Percentiles rank a stretch among this genome's conserved stretches.
These are phyloP conservation scores for Serrognathus titanus DNA, from an alignment of 2,888 invertebrate genomes.

Conservation along the genomic window DNA sequence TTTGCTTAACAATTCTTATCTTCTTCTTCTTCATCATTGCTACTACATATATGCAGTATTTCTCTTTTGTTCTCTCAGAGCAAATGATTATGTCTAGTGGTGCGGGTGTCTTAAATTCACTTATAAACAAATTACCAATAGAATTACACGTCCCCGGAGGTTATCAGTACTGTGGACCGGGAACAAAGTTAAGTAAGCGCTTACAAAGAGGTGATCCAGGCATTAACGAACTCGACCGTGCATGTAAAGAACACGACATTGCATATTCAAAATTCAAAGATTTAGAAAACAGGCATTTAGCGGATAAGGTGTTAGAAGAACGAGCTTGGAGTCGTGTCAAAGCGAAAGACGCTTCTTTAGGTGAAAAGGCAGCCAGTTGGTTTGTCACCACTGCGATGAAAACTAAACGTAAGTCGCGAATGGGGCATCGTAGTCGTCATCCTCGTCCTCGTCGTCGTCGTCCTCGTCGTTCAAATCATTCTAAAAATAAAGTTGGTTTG, in stretches of 20 bases:
- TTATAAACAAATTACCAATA: background rate
- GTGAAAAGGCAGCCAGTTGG: slow-evolving; percentile 11
- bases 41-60: background rate
- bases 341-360: slow-evolving; percentile 5
- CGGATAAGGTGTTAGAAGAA: slow-evolving; percentile 10
- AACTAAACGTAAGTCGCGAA: slow-evolving; percentile 14
- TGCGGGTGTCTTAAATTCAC: background rate
- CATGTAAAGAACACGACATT: slow-evolving; percentile 6
- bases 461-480: background rate
- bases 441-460: background rate
- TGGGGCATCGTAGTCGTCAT: slow-evolving; percentile 10
- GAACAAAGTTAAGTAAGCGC: background rate
- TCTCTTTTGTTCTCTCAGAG: background rate
- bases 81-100: background rate
- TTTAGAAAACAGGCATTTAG: slow-evolving; percentile 5
- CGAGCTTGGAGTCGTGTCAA: slow-evolving; percentile 11
- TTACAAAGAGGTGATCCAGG: background rate
- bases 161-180: background rate
- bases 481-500: background rate
- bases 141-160: background rate
- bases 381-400: slow-evolving; percentile 12
- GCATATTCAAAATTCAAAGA: slow-evolving; percentile 11
- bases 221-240: too few species aligned
- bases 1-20: background rate
- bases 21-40: too few species aligned